Percentiles rank a stretch among this genome's conserved stretches.
phyloP scores from a whole-genome alignment of 1,140 invertebrate species.

The Aphelenchoides besseyi region DNA sequence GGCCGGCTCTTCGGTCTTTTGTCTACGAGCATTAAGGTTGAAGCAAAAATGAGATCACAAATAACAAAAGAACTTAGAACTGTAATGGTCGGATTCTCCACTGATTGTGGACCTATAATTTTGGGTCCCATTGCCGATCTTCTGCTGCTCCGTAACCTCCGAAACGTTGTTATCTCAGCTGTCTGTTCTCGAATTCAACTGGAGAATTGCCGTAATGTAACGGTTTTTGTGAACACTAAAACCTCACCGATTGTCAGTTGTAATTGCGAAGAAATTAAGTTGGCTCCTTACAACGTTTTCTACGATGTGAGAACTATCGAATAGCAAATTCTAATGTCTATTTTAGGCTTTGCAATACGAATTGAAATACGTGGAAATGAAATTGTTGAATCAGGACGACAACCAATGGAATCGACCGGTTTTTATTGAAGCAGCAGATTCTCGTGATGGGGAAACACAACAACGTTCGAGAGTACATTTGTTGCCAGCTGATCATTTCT shows the following conservation, averaged over 20 bases:
- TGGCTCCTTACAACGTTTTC: conserved; percentile 30
- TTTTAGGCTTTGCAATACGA: conserved; percentile 22
- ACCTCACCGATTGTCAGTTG: conserved; percentile 12
- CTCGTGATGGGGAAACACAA: not conserved
- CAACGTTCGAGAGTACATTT: not conserved
- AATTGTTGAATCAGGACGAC: conserved; percentile 4
- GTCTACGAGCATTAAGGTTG: not conserved
- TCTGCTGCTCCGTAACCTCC: conserved; percentile 11
- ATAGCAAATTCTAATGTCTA: not conserved
- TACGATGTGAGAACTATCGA: conserved; percentile 24
- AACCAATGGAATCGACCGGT: conserved; percentile 20
- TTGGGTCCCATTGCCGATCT: conserved; percentile 17
- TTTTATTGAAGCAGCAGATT: not conserved
- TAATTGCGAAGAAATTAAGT: conserved; percentile 2
- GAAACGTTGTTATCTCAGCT: conserved; percentile 20
- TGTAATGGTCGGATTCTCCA: not conserved
- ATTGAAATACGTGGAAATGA: conserved; percentile 18
- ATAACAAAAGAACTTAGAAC: not conserved
- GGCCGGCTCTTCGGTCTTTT: conserved; percentile 10
- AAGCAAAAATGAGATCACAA: not conserved
- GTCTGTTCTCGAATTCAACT: conserved; percentile 1
- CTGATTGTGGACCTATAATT: conserved; percentile 25
- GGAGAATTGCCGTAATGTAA: conserved; percentile 26
- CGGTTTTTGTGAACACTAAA: conserved; percentile 24
- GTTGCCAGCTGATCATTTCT: conserved; percentile 16